Base-by-base conservation (phyloP, 1,140 invertebrate species). In the Caenorhabditis elegans region DNA sequence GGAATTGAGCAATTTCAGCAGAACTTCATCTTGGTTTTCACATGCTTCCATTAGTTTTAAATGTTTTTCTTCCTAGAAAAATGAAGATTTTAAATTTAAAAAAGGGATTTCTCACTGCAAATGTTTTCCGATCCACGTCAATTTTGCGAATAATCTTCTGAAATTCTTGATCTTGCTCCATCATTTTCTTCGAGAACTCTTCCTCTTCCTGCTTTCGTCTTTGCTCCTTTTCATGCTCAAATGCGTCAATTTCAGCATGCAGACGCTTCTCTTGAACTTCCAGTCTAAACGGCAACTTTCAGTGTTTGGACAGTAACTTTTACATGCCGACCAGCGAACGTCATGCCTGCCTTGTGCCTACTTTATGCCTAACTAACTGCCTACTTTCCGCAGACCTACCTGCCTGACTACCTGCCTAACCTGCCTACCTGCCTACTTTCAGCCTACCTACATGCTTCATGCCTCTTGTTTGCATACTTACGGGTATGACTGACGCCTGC, bases 241-340 rank as follows among this genome's bases (percentile, higher is more conserved):
- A 60, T 34, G 31, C 10, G 31, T 60, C 53, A 17, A 60, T 60
- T 31, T 60, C 53, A 17, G 53, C 26, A 17, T 17, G 34, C 0
- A 60, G 53, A 17, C 53, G 53, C n/a, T 60, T 60, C n/a, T 60
- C 53, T 60, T 60, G 53, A 34, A 60, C 53, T 34, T 60, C 53
- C 28, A 60, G 15, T 34, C 53, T 60, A 51, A 48, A 5, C 51
- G 6, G 5, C 34, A 28, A 31, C 1, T 55, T 17, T 13, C 0
- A 22, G 6, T 5, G n/a, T n/a, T n/a, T n/a, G n/a, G n/a, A n/a
- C n/a, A n/a, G n/a, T n/a, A n/a, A n/a, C n/a, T n/a, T n/a, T n/a
- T n/a, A n/a, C n/a, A n/a, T n/a, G n/a, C n/a, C n/a, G n/a, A n/a
- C n/a, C n/a, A n/a, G n/a, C n/a, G n/a, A n/a, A n/a, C n/a, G n/a